phyloP scores from a whole-genome alignment of 1,140 invertebrate genomes.

The Tyrophagus putrescentiae region DNA sequence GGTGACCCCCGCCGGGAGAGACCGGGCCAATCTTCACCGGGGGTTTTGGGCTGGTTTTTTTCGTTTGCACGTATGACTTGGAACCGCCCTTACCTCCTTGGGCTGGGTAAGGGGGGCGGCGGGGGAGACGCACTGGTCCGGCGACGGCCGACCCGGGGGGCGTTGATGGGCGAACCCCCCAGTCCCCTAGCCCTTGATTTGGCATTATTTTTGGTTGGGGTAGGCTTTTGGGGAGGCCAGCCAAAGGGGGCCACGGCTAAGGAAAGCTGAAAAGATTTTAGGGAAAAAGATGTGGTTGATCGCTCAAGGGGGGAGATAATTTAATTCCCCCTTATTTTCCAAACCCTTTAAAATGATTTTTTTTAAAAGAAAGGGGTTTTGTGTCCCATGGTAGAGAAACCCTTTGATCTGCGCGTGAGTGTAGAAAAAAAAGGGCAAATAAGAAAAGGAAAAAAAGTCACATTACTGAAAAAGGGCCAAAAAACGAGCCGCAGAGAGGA shows the following conservation, averaged over 20 bases:
- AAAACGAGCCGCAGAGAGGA: too few species aligned
- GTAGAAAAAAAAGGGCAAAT: too few species aligned
- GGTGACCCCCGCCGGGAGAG: not conserved
- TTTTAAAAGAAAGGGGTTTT: too few species aligned
- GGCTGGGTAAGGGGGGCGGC: not conserved
- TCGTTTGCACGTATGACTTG: not conserved
- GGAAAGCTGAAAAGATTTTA: not conserved
- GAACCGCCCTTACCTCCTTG: not conserved
- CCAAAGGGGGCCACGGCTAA: not conserved
- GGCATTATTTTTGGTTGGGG: not conserved
- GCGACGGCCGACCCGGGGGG: not conserved
- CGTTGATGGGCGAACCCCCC: not conserved
- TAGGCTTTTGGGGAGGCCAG: not conserved
- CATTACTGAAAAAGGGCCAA: too few species aligned
- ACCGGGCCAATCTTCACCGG: not conserved
- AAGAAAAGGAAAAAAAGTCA: too few species aligned
- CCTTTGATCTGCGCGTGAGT: too few species aligned
- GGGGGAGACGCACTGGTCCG: not conserved
- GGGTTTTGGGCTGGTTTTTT: not conserved
- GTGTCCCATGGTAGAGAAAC: too few species aligned
- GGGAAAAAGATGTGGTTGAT: not conserved
- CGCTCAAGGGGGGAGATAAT: too few species aligned
- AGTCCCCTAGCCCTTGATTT: constrained; percentile 5
- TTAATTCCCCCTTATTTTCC: too few species aligned
- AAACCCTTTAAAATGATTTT: too few species aligned